phyloP scores from a whole-genome alignment of 2,888 invertebrate species.

The Melieria picta region DNA sequence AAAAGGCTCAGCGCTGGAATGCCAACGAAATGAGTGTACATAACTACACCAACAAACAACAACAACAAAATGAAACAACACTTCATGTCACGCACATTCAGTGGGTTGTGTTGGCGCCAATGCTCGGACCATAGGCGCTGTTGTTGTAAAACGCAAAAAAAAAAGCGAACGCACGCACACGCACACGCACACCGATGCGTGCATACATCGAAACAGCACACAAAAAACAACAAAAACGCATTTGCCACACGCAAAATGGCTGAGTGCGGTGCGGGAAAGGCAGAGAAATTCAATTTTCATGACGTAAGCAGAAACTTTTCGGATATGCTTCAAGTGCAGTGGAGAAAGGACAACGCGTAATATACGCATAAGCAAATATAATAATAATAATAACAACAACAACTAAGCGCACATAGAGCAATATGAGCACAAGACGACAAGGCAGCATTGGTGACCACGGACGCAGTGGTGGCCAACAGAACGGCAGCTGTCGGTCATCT shows the following conservation, averaged over 20 bases:
- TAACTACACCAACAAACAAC: not conserved
- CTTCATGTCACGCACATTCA: constrained; percentile 11
- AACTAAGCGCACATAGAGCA: too few relatives aligned
- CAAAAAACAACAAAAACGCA: not conserved
- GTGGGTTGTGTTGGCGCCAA: not conserved
- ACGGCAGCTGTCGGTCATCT: not conserved
- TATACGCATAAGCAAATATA: not conserved
- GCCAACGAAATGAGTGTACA: too few relatives aligned
- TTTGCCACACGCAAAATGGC: too few relatives aligned
- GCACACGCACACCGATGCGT: constrained; percentile 14
- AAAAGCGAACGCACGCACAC: not conserved
- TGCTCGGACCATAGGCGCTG: not conserved
- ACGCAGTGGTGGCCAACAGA: not conserved
- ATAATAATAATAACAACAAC: too few relatives aligned
- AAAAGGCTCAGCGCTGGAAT: not conserved
- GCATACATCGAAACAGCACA: not conserved
- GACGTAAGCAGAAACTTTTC: constrained; percentile 34
- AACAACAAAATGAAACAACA: constrained; percentile 7
- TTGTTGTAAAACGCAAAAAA: constrained; percentile 27
- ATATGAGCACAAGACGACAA: too few relatives aligned
- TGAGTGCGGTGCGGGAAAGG: not conserved
- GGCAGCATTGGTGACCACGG: not conserved
- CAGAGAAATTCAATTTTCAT: constrained; percentile 34
- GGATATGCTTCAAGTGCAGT: not conserved
- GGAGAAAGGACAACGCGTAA: not conserved